These are phyloP conservation scores for Rhaphigaster nebulosa DNA, from an alignment of 2,888 invertebrate genomes.

Conservation along the genomic window DNA sequence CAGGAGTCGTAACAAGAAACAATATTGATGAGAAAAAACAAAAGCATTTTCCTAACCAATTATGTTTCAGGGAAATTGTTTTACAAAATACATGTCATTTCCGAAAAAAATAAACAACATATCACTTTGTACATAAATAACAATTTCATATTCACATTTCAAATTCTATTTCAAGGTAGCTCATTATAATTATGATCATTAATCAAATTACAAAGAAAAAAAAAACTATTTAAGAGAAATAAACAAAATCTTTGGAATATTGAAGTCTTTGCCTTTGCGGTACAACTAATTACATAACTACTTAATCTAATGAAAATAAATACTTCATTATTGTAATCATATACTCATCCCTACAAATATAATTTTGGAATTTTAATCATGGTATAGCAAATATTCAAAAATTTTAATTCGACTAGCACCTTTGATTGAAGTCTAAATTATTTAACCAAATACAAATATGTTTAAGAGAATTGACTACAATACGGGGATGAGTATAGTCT, in stretches of 20 bases:
- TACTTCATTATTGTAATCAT: slow-evolving; percentile 60
- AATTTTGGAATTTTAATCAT: slow-evolving; percentile 59
- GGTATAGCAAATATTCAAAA: slow-evolving; percentile 48
- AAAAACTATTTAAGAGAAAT: slow-evolving; percentile 57
- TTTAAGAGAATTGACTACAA: not conserved
- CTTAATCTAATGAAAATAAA: slow-evolving; percentile 60
- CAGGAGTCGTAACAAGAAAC: slow-evolving; percentile 59
- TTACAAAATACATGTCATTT: slow-evolving; percentile 49
- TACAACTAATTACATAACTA: slow-evolving; percentile 58
- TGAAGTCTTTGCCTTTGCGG: slow-evolving; percentile 62
- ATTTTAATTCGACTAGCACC: slow-evolving; percentile 57
- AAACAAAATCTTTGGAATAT: slow-evolving; percentile 62
- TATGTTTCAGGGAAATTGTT: slow-evolving; percentile 51
- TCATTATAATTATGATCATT: slow-evolving; percentile 56
- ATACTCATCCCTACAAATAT: slow-evolving; percentile 58
- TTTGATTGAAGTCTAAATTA: slow-evolving; percentile 32
- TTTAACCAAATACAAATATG: slow-evolving; percentile 19
- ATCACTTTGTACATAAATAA: slow-evolving; percentile 59
- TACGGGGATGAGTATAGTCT: slow-evolving; percentile 57
- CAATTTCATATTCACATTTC: slow-evolving; percentile 58
- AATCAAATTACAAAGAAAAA: slow-evolving; percentile 57
- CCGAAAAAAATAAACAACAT: slow-evolving; percentile 52
- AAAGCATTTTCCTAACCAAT: slow-evolving; percentile 54
- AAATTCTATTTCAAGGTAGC: slow-evolving; percentile 59
- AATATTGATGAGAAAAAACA: slow-evolving; percentile 54